Evolutionary conservation across 2,888 invertebrate genomes (phyloP).

Genomic region (Rhynchonema sp.): DNA sequence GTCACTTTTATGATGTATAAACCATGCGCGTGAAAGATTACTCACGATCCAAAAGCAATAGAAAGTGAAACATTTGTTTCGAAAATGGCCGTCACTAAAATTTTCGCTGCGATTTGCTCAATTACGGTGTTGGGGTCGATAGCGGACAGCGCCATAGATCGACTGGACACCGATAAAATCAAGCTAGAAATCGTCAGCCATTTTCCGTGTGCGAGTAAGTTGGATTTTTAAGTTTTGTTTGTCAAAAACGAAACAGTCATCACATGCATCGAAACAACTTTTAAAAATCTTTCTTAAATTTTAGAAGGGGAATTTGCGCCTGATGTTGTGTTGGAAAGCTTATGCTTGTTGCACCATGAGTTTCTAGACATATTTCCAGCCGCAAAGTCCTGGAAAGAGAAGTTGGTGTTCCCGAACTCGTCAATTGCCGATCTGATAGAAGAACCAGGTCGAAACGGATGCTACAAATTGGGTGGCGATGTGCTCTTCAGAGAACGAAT

Average conservation of each 20-base stretch:
- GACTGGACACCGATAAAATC: not conserved
- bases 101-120: too few species aligned
- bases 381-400: not conserved
- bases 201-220: not conserved
- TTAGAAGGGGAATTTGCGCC: too few species aligned
- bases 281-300: too few species aligned
- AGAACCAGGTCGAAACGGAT: not conserved
- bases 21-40: too few species aligned
- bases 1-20: too few species aligned
- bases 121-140: too few species aligned
- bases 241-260: not conserved
- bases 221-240: not conserved
- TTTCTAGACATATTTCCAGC: not conserved
- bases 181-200: not conserved
- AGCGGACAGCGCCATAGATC: too few species aligned
- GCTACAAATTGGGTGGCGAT: not conserved
- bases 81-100: too few species aligned
- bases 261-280: not conserved
- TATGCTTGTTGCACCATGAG: not conserved
- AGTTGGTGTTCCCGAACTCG: not conserved
- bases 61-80: too few species aligned
- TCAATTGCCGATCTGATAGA: not conserved
- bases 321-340: not conserved
- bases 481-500: not conserved
- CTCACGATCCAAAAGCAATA: too few species aligned